These are phyloP conservation scores for Climacteris rufus DNA, from an alignment of 2,113 vertebrate genomes.

Conservation along the genomic window DNA sequence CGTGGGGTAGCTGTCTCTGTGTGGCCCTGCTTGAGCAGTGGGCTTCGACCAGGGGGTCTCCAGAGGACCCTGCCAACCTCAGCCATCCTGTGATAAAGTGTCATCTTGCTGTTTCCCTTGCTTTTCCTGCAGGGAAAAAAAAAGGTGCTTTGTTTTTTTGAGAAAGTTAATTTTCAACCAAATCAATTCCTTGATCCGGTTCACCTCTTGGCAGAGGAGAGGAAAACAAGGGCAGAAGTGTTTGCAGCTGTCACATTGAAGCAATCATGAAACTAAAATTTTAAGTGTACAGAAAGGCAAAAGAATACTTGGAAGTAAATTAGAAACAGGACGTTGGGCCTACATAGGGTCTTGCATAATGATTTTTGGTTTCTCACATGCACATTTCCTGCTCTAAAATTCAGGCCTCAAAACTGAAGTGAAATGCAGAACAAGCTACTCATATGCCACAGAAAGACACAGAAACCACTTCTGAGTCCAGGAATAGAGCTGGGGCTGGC, in stretches of 20 bases:
- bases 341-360: neutral
- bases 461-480: neutral
- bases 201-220: neutral
- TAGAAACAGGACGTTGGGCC: neutral
- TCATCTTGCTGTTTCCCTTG: neutral
- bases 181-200: neutral
- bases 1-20: neutral
- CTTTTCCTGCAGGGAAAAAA: neutral
- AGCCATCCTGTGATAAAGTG: neutral
- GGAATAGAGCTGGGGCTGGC: neutral
- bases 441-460: neutral
- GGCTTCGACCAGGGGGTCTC: neutral
- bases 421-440: neutral
- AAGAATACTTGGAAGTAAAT: neutral
- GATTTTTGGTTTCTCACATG: neutral
- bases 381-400: neutral
- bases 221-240: neutral
- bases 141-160: rapidly evolving
- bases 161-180: neutral
- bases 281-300: neutral
- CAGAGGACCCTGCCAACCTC: neutral
- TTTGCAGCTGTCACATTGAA: neutral
- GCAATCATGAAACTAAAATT: neutral
- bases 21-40: neutral
- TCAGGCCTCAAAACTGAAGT: neutral